A percentile compares a stretch with the other conserved stretches of the same genome.
Conservation (phyloP, 2,113 vertebrate species). For the Cariama cristata region DNA sequence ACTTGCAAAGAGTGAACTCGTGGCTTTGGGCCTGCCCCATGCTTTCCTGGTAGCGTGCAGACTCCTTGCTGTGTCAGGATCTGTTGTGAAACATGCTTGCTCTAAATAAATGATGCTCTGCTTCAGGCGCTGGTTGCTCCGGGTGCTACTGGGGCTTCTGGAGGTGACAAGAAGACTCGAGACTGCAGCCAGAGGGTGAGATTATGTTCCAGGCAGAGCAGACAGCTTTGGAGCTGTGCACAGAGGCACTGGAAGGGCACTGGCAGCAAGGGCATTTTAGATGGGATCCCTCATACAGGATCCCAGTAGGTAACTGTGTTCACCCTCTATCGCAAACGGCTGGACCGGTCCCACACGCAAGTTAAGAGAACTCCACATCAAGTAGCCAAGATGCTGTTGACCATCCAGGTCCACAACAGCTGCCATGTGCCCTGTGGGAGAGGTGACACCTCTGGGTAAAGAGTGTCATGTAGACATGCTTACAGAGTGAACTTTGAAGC, state of each 20-base stretch:
- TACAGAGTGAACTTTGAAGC: not conserved
- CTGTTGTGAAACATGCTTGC: not conserved
- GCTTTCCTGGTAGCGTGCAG: accelerated
- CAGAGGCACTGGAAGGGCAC: not conserved
- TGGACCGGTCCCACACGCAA: not conserved
- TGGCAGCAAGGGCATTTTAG: not conserved
- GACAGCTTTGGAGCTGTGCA: not conserved
- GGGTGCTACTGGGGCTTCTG: not conserved
- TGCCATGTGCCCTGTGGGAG: not conserved
- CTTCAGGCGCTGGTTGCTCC: not conserved
- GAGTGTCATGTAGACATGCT: not conserved
- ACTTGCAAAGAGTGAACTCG: accelerated
- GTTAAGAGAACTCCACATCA: not conserved
- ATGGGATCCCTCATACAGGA: not conserved
- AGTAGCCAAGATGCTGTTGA: not conserved
- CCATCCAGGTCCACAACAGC: not conserved
- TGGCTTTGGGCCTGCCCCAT: not conserved
- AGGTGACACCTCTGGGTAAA: not conserved
- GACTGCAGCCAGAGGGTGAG: accelerated
- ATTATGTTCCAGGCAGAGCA: not conserved
- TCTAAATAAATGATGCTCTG: not conserved
- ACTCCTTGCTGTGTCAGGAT: not conserved
- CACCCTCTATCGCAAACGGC: not conserved
- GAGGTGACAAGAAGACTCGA: not conserved
- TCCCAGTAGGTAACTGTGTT: not conserved